Conservation (phyloP, 92 coral and sea anemone species). For the Desmophyllum pertusum region DNA sequence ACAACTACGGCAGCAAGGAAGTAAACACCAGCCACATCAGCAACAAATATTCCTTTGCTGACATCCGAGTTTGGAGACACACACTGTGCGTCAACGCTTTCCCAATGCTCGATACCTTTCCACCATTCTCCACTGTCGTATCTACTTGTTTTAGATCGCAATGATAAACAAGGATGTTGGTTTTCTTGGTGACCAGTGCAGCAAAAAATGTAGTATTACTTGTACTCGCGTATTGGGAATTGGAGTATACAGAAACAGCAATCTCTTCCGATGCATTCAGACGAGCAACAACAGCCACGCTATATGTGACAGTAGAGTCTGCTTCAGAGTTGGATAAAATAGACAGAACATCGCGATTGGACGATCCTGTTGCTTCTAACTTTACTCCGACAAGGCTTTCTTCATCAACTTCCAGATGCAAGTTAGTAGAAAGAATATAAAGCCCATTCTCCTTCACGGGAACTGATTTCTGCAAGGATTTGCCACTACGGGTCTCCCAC, state of each 20-base stretch:
- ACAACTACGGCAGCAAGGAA: constrained; percentile 36
- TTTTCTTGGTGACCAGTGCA: constrained; percentile 37
- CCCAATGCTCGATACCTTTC: constrained; percentile 51
- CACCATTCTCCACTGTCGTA: constrained; percentile 44
- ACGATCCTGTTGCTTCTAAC: constrained; percentile 18
- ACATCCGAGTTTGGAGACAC: constrained; percentile 32
- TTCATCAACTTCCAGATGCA: background rate
- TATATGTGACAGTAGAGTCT: constrained; percentile 9
- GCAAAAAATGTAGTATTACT: constrained; percentile 34
- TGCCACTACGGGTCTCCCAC: constrained; percentile 42
- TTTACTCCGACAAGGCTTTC: constrained; percentile 21
- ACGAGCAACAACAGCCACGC: constrained; percentile 54
- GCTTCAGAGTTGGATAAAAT: constrained; percentile 21
- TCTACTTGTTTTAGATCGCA: constrained; percentile 13
- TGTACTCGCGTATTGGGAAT: background rate
- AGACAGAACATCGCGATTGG: constrained; percentile 4
- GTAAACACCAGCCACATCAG: constrained; percentile 54
- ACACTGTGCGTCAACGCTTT: constrained; percentile 11
- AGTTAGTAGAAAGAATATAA: constrained; percentile 45
- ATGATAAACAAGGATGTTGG: constrained; percentile 17
- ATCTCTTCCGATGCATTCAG: constrained; percentile 27
- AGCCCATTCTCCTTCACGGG: constrained; percentile 37
- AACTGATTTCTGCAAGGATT: background rate
- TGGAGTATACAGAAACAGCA: constrained; percentile 35
- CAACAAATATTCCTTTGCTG: constrained; percentile 53